phyloP scores from a whole-genome alignment of 2,113 vertebrate genomes.

The Platichthys stellatus region DNA sequence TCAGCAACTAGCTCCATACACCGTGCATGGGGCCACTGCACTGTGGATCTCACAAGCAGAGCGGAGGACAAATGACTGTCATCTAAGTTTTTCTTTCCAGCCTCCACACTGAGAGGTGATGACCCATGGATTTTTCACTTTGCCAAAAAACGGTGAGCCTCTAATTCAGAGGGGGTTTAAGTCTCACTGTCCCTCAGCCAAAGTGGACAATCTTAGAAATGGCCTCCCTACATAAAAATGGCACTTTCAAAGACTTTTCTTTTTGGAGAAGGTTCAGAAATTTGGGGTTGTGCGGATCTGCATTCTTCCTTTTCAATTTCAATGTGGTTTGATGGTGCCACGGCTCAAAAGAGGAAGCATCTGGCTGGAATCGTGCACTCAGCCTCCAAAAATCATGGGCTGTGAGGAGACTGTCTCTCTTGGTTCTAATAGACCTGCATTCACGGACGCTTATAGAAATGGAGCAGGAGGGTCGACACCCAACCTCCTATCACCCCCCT shows the following conservation, averaged over 20 bases:
- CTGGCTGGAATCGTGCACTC: conserved; percentile 26
- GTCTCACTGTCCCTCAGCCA: neutral
- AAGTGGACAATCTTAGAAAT: neutral
- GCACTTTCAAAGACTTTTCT: conserved; percentile 8
- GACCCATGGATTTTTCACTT: neutral
- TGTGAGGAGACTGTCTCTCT: too few relatives aligned
- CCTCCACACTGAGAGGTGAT: neutral
- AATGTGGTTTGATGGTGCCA: conserved; percentile 7
- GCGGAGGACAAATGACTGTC: conserved; percentile 27
- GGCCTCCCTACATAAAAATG: neutral
- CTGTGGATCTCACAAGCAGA: conserved; percentile 1
- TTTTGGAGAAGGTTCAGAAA: neutral
- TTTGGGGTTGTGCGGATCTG: neutral
- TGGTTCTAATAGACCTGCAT: too few relatives aligned
- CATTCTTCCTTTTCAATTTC: conserved; percentile 30
- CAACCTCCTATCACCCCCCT: too few relatives aligned
- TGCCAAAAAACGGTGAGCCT: neutral
- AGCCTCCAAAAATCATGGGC: neutral
- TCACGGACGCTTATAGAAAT: too few relatives aligned
- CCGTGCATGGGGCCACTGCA: neutral
- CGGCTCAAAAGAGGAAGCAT: conserved; percentile 21
- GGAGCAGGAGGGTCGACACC: too few relatives aligned
- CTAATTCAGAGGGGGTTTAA: neutral
- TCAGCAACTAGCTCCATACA: neutral
- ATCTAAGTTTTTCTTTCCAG: conserved; percentile 21